A percentile compares a stretch with the other conserved stretches of the same genome.
phyloP scores from a whole-genome alignment of 92 coral and sea anemone species.

The Zoanthus solanderi region DNA sequence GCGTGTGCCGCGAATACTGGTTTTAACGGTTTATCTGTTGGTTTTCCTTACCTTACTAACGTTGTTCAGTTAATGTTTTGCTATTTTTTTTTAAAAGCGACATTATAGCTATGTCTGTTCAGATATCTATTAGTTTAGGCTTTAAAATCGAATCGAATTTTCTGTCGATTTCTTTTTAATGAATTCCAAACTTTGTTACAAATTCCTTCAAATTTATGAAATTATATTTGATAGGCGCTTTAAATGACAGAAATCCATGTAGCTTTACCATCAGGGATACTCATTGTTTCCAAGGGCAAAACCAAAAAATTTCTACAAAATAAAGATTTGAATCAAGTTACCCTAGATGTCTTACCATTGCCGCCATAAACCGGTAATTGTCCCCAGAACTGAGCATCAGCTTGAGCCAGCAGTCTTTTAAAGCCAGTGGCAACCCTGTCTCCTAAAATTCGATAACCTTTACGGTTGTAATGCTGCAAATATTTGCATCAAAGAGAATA shows the following conservation, averaged over 20 bases:
- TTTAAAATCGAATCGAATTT: too few relatives aligned
- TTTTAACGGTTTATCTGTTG: too few relatives aligned
- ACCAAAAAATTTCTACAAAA: background rate
- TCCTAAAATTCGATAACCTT: slow-evolving; percentile 73
- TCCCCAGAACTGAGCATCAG: slow-evolving; percentile 48
- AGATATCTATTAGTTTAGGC: too few relatives aligned
- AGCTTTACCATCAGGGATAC: background rate
- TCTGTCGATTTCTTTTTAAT: too few relatives aligned
- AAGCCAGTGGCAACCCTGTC: slow-evolving; percentile 73
- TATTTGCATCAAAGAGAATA: background rate
- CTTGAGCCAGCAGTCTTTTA: slow-evolving; percentile 58
- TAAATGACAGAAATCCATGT: background rate
- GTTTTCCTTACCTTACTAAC: too few relatives aligned
- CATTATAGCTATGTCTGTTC: too few relatives aligned
- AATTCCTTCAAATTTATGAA: too few relatives aligned
- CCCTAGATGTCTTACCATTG: background rate
- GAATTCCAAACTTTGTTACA: too few relatives aligned
- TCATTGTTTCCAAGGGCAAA: background rate
- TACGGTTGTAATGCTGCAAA: slow-evolving; percentile 77
- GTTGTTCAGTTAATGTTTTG: too few relatives aligned
- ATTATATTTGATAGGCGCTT: too few relatives aligned
- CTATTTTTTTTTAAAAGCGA: too few relatives aligned
- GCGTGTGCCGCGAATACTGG: too few relatives aligned
- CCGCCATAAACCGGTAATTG: background rate
- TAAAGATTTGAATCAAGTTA: background rate